Evolutionary conservation across 2,113 vertebrate genomes (phyloP).

Genomic region (Ceyx cyanopectus): DNA sequence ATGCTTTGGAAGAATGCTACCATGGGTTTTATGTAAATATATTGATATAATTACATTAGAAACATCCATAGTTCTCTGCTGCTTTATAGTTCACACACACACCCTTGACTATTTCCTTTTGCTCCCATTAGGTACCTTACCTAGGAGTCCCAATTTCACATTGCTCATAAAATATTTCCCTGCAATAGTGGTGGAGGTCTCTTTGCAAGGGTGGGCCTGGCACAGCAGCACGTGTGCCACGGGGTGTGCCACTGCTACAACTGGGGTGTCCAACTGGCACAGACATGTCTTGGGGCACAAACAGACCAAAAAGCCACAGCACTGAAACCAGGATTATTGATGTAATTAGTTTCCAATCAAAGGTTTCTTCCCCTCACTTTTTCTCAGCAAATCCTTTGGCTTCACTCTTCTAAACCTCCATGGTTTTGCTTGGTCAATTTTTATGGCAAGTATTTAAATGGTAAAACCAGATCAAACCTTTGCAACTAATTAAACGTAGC

Average conservation of each 20-base stretch:
- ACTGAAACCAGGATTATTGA: not conserved
- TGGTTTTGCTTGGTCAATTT: not conserved
- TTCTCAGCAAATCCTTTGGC: not conserved
- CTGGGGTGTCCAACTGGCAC: not conserved
- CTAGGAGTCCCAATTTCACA: not conserved
- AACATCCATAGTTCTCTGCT: not conserved
- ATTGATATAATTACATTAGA: not conserved
- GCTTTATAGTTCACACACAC: rapidly evolving
- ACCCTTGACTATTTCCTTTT: not conserved
- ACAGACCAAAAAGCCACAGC: not conserved
- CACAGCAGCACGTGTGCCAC: not conserved
- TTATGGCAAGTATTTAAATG: no score
- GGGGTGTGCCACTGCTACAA: not conserved
- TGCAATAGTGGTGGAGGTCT: not conserved
- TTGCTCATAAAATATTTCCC: not conserved
- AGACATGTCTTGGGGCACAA: not conserved
- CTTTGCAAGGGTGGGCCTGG: not conserved
- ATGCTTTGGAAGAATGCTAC: not conserved
- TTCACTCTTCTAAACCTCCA: not conserved
- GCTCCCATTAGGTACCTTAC: not conserved
- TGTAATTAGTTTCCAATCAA: not conserved
- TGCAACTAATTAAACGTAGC: not conserved
- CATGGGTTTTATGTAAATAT: not conserved
- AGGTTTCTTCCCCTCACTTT: not conserved
- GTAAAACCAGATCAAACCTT: not conserved